Base-by-base conservation (phyloP, 2,888 invertebrate genomes). In the Heptascelio sp. region DNA sequence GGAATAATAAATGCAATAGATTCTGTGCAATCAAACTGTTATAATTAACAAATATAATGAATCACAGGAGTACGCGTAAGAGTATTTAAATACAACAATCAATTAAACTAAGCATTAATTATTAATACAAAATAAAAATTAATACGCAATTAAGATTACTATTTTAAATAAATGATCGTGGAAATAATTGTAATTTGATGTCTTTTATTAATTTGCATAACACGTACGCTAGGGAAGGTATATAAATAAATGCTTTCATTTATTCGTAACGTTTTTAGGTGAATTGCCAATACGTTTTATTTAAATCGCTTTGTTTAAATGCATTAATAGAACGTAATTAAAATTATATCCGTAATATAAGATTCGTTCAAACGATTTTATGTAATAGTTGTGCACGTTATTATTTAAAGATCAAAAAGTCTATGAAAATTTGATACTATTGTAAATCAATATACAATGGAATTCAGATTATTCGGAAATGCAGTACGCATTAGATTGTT, bases 391-490 rank as follows among this genome's bases (percentile, higher is more conserved):
- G 25, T 25, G 13, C 13, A 23, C 5, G 25, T 23, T 23, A 23
- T 37, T 11, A 11, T 15, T 13, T 37, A 37, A 13, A 19, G 19
- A 65, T 46, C 40, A 67, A 57, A 64, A 73, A 30, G 23, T 15
- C 21, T 62, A 67, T 67, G 34, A 57, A 80, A 67, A 72, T 71
- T 62, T 64, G 46, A 73, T 55, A 46, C 57, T 23, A 53, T 65
- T 75, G 64, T 79, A 75, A 76, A 79, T 79, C 75, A 64, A 75
- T 75, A 72, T 75, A 25, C 67, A 68, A 55, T 23, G 80, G 80
- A 83, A 83, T 83, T 83, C 67, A 67, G 64, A 80, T 70, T 77
- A 80, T 83, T 68, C 80, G 70, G 72, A 80, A 79, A 83, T 71
- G 75, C 83, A 71, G 79, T 79, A 67, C 71, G 76, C 79, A 76